phyloP scores from a whole-genome alignment of 2,888 invertebrate species.

The Campoplex capitator region DNA sequence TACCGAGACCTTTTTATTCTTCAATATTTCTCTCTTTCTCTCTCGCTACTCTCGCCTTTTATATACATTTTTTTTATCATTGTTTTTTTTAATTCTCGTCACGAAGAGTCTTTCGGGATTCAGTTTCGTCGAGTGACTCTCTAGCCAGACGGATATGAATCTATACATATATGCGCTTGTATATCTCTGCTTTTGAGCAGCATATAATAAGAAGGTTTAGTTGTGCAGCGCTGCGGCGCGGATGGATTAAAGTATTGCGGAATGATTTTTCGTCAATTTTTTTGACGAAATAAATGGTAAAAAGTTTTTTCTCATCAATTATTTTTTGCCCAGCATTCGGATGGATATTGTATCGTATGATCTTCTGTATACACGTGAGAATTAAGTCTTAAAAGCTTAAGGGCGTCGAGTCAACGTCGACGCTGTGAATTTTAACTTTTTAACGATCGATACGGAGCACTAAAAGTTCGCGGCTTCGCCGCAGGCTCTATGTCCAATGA shows the following conservation, averaged over 20 bases:
- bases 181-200: conserved; percentile 13
- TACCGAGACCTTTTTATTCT: conserved; percentile 59
- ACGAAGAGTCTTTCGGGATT: conserved; percentile 57
- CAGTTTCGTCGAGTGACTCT: conserved; percentile 52
- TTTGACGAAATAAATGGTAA: conserved; percentile 23
- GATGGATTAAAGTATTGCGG: neutral
- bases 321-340: neutral
- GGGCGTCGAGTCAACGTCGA: neutral
- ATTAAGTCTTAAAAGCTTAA: neutral
- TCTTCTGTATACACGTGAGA: neutral
- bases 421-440: conserved; percentile 12
- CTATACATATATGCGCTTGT: conserved; percentile 15
- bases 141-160: conserved; percentile 26
- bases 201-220: neutral
- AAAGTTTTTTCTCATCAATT: neutral
- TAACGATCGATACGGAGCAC: conserved; percentile 21
- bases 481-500: conserved; percentile 30
- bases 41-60: conserved; percentile 54
- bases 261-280: conserved; percentile 11
- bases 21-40: conserved; percentile 46
- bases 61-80: conserved; percentile 19
- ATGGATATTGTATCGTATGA: neutral
- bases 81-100: conserved; percentile 49
- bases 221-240: too few species aligned
- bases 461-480: conserved; percentile 18